These are phyloP conservation scores for Corbicula japonica DNA, from an alignment of 2,888 invertebrate genomes.

Conservation along the genomic window DNA sequence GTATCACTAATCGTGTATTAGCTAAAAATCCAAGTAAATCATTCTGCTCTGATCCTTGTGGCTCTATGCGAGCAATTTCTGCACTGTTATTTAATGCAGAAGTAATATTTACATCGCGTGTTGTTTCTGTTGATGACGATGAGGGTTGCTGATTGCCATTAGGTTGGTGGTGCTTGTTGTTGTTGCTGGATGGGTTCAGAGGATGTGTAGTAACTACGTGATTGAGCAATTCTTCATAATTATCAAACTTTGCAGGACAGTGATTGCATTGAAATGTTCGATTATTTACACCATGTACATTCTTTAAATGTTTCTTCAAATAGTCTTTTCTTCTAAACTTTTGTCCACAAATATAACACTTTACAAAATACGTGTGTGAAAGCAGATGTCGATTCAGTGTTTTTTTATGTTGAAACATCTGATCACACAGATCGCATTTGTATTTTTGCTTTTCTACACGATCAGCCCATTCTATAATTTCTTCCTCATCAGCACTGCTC, in stretches of 20 bases:
- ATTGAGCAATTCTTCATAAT: too few species aligned
- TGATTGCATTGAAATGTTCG: conserved; percentile 9
- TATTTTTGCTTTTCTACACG: conserved; percentile 10
- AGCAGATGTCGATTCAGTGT: conserved; percentile 5
- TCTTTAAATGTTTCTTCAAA: conserved; percentile 5
- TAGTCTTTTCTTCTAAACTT: conserved; percentile 16
- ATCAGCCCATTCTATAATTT: conserved; percentile 16
- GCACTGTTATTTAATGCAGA: conserved; percentile 9
- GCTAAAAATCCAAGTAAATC: conserved; percentile 30
- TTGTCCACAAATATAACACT: conserved; percentile 17
- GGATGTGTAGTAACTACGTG: conserved; percentile 10
- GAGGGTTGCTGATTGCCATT: not conserved
- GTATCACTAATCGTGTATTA: conserved; percentile 4
- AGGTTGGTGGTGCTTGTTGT: too few species aligned
- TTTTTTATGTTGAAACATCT: conserved; percentile 15
- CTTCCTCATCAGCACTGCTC: conserved; percentile 26
- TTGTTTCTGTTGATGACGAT: conserved; percentile 9
- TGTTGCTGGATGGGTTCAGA: too few species aligned
- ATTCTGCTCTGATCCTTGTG: too few species aligned
- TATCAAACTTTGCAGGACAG: too few species aligned
- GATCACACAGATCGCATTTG: conserved; percentile 1
- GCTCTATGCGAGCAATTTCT: conserved; percentile 15
- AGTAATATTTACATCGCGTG: not conserved
- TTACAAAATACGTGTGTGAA: conserved; percentile 19
- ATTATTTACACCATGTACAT: not conserved